Evolutionary conservation across 2,113 vertebrate species (phyloP), one percentile per base, ranked within the genome.

Genomic region (Nothoprocta perdicaria): DNA sequence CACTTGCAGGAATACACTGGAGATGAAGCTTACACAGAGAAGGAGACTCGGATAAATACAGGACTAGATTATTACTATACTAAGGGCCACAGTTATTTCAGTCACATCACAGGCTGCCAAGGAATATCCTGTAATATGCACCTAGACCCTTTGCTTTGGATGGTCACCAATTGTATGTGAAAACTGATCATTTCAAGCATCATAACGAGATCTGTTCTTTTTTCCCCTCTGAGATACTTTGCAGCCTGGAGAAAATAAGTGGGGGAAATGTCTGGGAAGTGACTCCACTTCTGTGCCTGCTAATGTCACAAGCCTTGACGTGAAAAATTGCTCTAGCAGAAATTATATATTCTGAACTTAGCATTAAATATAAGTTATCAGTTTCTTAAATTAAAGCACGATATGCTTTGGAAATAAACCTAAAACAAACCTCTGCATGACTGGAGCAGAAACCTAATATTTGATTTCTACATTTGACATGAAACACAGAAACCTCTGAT

Each of bases 241-340:
- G 35, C 58, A 86, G 52, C 63, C 65, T 75, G 38, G 63, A 83
- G 87, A 86, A 85, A 77, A 5, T 35, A 73, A 90, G 68, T 76
- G 81, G 53, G n/a, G 46, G 62, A 73, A 52, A 46, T n/a, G 43
- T 50, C 74, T 94, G 72, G 87, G 84, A 95, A 94, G 66, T 24
- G 22, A 38, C n/a, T 38, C 21, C 60, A 62, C n/a, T 33, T 35
- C n/a, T 31, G 29, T 62, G 16, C 33, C 19, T 35, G 22, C 43
- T 27, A 12, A 82, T 74, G 41, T 89, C 61, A 77, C 53, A 41
- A 40, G 69, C 9, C 67, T 88, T 45, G 22, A 75, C 31, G 14
- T 27, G 26, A 84, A 86, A 93, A 94, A 40, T 2, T 4, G 84
- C 6, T 21, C 27, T 58, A 65, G 3, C 45, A 66, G 45, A 73